Evolutionary conservation across 2,888 invertebrate species (phyloP).

Genomic region (Oligia latruncula): DNA sequence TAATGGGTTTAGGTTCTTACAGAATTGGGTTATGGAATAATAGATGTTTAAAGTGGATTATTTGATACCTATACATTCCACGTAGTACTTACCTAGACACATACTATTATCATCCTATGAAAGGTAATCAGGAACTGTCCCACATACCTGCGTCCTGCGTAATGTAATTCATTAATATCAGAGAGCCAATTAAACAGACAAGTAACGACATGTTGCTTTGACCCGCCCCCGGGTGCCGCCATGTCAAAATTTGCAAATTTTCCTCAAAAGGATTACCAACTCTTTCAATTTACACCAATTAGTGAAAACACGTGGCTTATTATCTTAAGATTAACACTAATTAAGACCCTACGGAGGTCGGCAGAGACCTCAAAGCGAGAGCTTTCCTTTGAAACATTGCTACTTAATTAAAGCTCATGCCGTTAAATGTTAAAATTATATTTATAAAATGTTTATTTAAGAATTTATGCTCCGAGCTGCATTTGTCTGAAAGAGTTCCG

Average conservation of each 20-base stretch:
- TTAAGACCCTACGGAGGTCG: constrained; percentile 81
- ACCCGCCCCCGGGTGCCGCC: constrained; percentile 20
- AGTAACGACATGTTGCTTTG: constrained; percentile 46
- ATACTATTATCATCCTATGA: background rate
- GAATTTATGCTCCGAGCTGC: constrained; percentile 61
- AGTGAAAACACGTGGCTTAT: constrained; percentile 85
- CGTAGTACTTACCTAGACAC: background rate
- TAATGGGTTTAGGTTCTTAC: too few species aligned
- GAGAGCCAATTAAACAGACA: constrained; percentile 55
- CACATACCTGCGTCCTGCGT: constrained; percentile 25
- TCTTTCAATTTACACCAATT: constrained; percentile 83
- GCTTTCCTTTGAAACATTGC: constrained; percentile 82
- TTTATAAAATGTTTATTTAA: constrained; percentile 69
- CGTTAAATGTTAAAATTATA: constrained; percentile 62
- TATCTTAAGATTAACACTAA: constrained; percentile 88
- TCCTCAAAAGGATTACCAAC: constrained; percentile 65
- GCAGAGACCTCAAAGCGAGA: constrained; percentile 83
- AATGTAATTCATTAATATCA: constrained; percentile 51
- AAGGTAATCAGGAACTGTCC: constrained; percentile 16
- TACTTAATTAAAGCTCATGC: constrained; percentile 80
- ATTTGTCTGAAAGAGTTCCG: constrained; percentile 51
- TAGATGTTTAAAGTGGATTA: background rate
- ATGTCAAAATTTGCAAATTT: constrained; percentile 52
- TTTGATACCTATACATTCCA: background rate
- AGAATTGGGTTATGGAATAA: background rate